Conservation (phyloP, 2,888 invertebrate genomes). For the Agrotis puta region DNA sequence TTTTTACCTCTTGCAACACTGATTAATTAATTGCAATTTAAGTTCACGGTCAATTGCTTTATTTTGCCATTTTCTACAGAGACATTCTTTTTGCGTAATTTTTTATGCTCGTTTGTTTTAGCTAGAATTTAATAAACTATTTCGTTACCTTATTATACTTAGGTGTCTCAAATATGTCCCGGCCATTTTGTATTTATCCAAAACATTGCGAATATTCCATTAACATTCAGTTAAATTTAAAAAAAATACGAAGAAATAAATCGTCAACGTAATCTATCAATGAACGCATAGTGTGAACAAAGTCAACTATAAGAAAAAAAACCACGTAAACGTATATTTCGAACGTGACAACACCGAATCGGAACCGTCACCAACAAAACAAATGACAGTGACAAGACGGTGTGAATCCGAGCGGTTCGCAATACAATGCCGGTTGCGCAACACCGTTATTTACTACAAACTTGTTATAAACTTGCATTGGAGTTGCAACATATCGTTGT, state of each 20-base stretch:
- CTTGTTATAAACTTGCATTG: conserved; percentile 70
- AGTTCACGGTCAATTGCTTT: conserved; percentile 51
- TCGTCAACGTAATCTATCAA: conserved; percentile 33
- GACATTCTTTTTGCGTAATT: conserved; percentile 8
- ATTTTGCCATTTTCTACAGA: conserved; percentile 19
- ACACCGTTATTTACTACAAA: conserved; percentile 65
- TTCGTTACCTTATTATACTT: not conserved
- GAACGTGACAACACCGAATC: conserved; percentile 65
- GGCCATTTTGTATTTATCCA: not conserved
- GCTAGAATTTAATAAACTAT: not conserved
- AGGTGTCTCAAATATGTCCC: not conserved
- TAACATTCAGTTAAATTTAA: not conserved
- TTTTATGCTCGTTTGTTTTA: not conserved
- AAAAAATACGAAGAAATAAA: conserved; percentile 1
- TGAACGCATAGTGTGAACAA: conserved; percentile 36
- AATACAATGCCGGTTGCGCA: conserved; percentile 70
- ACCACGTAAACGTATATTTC: conserved; percentile 51
- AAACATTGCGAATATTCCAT: not conserved
- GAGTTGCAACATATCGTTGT: conserved; percentile 71
- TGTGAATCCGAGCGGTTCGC: conserved; percentile 61
- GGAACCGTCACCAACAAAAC: conserved; percentile 49
- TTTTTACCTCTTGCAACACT: conserved; percentile 46
- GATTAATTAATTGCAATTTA: conserved; percentile 45
- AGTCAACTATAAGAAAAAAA: not conserved
- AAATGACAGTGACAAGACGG: conserved; percentile 34